These are phyloP conservation scores for Pelusios castaneus DNA, from an alignment of 2,113 vertebrate genomes.

Conservation along the genomic window DNA sequence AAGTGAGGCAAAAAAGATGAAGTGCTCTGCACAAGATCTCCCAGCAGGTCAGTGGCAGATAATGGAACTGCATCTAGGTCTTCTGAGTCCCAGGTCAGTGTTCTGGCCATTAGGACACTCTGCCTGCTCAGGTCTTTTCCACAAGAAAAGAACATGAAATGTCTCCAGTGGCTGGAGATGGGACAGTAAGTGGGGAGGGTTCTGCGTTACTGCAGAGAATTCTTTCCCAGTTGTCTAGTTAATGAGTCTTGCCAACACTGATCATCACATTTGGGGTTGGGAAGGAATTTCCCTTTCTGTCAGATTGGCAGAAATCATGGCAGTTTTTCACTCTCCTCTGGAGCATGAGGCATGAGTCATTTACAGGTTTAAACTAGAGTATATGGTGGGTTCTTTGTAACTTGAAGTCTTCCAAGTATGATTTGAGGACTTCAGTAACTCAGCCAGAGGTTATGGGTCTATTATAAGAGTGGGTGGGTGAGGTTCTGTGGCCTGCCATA, in stretches of 20 bases:
- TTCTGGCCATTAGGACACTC: not conserved
- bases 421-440: not conserved
- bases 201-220: not conserved
- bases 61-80: not conserved
- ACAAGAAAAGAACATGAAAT: not conserved
- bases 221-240: not conserved
- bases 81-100: not conserved
- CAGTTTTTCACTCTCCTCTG: not conserved
- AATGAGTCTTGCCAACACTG: not conserved
- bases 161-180: not conserved
- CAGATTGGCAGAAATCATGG: not conserved
- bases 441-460: not conserved
- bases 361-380: not conserved
- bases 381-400: not conserved
- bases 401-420: not conserved
- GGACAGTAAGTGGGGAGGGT: not conserved
- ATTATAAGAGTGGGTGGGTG: not conserved
- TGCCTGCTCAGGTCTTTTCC: not conserved
- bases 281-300: not conserved
- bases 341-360: not conserved
- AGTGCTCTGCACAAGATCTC: not conserved
- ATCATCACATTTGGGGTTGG: not conserved
- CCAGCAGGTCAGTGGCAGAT: not conserved
- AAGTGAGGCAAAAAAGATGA: not conserved
- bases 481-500: not conserved